phyloP scores from a whole-genome alignment of 2,888 invertebrate species.

The Drepana falcataria region DNA sequence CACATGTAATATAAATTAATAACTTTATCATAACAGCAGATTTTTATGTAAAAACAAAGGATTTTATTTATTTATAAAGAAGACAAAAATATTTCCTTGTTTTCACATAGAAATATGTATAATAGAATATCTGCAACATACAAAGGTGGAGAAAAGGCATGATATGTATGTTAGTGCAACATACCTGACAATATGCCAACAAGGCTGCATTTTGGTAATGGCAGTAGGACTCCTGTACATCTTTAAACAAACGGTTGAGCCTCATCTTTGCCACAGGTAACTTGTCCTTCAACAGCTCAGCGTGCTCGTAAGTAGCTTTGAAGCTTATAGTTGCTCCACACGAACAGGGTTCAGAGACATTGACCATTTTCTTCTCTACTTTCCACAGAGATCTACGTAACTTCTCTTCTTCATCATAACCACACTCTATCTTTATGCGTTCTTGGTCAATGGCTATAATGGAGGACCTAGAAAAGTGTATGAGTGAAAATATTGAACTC shows the following conservation, averaged over 20 bases:
- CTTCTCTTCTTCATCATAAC: conserved; percentile 50
- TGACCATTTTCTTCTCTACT: conserved; percentile 39
- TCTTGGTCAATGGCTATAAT: conserved; percentile 57
- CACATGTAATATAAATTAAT: too few species aligned
- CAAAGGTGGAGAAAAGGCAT: too few species aligned
- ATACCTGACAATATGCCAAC: conserved; percentile 59
- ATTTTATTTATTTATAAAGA: too few species aligned
- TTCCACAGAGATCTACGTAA: conserved; percentile 48
- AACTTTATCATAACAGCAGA: too few species aligned
- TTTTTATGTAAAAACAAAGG: too few species aligned
- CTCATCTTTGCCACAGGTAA: conserved; percentile 51
- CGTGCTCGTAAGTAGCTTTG: conserved; percentile 46
- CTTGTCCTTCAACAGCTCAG: conserved; percentile 45
- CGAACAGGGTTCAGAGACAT: conserved; percentile 36
- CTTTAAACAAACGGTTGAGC: conserved; percentile 47
- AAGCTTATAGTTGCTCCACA: conserved; percentile 46
- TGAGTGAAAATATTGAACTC: neutral
- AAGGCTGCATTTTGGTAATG: conserved; percentile 60
- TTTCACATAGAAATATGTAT: too few species aligned
- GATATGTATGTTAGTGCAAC: neutral
- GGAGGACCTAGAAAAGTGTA: conserved; percentile 44
- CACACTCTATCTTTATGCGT: conserved; percentile 34
- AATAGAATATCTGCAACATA: neutral
- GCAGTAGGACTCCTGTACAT: conserved; percentile 62
- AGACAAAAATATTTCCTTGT: too few species aligned